Base-by-base conservation (phyloP, 2,888 invertebrate species). In the Emmelina monodactyla region DNA sequence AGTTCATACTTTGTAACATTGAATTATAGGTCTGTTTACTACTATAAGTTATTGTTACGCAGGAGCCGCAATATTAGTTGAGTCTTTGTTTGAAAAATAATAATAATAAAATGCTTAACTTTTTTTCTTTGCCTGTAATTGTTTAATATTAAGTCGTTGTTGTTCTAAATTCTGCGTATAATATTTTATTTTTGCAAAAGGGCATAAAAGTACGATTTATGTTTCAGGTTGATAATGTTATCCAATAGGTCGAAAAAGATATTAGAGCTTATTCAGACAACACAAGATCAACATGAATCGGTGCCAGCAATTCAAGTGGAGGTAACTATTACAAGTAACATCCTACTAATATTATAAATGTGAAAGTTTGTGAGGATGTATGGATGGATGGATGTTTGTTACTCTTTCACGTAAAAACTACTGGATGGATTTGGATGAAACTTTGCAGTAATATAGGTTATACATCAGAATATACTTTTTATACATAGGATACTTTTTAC, bases 141-240 rank as follows among this genome's bases (percentile, higher is more conserved):
- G 22, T 34, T 38, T 32, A 22, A 38, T 32, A 28, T 34, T 38
- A 34, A 38, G 38, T 38, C 32, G 32, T 38, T 38, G 32, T 38
- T 38, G 22, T 32, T 38, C 32, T 38, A 34, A 38, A 38, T 38
- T 32, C 28, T 38, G 32, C 34, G 29, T 29, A 32, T 9, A 22
- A 11, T 38, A 28, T 32, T 32, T 34, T 32, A 34, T 34, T 38
- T 19, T 28, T 38, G 32, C 38, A 32, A 38, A 32, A 32, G n/a
- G 34, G 32, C 32, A 32, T 38, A 34, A 34, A 34, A 16, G 32
- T 38, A 38, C 28, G 34, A 28, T 38, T 32, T 34, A 31, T 34
- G 37, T 39, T 37, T 39, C 32, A 39, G 39, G 34, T 37, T 39
- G 28, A 39, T 34, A 39, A 39, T 39, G 37, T 32, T 37, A 37